Conservation (phyloP, 2,113 vertebrate species). For the Amazona vittata region DNA sequence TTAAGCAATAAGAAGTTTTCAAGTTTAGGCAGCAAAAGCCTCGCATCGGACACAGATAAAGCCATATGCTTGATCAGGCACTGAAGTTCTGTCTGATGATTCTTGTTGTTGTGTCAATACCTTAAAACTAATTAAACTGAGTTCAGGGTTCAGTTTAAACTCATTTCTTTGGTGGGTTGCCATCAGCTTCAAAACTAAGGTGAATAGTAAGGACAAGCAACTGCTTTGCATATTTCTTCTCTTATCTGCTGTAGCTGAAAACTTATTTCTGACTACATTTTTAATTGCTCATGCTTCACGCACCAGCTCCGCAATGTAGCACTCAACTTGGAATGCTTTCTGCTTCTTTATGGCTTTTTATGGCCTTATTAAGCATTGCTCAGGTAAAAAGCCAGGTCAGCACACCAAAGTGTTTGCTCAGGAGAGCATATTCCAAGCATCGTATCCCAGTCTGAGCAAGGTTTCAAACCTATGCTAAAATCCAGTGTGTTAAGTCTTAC, state of each 20-base stretch:
- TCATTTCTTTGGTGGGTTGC: constrained; percentile 18
- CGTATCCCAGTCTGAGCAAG: not conserved
- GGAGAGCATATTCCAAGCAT: not conserved
- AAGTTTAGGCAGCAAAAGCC: constrained; percentile 43
- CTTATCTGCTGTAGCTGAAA: not conserved
- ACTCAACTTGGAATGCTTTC: not conserved
- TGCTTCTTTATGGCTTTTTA: not conserved
- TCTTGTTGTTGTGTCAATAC: constrained; percentile 32
- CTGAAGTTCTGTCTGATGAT: constrained; percentile 46
- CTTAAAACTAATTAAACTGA: constrained; percentile 59
- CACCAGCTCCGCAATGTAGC: not conserved
- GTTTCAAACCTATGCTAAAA: not conserved
- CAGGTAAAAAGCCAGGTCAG: constrained; percentile 3
- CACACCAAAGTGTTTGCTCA: not conserved
- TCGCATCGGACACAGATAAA: not conserved
- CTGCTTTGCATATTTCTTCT: constrained; percentile 2
- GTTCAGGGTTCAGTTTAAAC: constrained; percentile 40
- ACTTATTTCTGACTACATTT: constrained; percentile 11
- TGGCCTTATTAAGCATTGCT: not conserved
- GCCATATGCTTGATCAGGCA: constrained; percentile 12
- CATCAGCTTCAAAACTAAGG: constrained; percentile 1
- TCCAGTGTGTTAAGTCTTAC: not conserved
- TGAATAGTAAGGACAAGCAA: constrained; percentile 28
- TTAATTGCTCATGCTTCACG: not conserved
- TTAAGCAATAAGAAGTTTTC: constrained; percentile 64